Conservation (phyloP, 2,888 invertebrate genomes). For the Chamaedrilus cognettii region DNA sequence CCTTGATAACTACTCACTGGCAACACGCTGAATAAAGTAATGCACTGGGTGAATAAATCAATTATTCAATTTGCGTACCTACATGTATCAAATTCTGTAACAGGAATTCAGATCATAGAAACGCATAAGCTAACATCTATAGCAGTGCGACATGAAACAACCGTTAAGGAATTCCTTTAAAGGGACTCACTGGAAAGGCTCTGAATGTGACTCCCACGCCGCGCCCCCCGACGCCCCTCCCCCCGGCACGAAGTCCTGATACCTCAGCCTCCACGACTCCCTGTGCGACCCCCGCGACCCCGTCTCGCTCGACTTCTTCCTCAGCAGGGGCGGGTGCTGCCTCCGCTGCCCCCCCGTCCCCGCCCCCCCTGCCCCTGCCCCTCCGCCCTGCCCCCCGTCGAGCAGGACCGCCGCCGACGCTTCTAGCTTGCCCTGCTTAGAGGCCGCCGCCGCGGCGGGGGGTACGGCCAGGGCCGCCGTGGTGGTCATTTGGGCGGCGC, state of each 20-base stretch:
- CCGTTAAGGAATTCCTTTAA: too few species aligned
- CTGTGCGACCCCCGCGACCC: not conserved
- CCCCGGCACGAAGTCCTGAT: not conserved
- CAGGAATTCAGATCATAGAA: too few species aligned
- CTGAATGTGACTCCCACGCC: not conserved
- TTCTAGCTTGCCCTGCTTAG: not conserved
- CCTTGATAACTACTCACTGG: too few species aligned
- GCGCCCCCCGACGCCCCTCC: not conserved
- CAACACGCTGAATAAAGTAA: too few species aligned
- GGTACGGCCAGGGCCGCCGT: not conserved
- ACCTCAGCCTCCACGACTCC: not conserved
- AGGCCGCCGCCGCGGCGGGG: not conserved
- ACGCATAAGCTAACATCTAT: too few species aligned
- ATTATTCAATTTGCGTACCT: too few species aligned
- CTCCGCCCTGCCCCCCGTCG: not conserved
- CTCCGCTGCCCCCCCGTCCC: not conserved
- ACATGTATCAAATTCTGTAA: too few species aligned
- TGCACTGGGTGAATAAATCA: too few species aligned
- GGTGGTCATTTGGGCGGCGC: not conserved
- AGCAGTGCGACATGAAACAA: too few species aligned
- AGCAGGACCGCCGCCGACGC: not conserved
- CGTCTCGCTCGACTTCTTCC: not conserved
- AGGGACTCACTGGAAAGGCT: not conserved
- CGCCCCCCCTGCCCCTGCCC: not conserved
- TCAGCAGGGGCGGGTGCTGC: not conserved